Evolutionary conservation across 2,888 invertebrate genomes (phyloP), one percentile per base, ranked within the genome.

Genomic region (Fragum whitleyi): DNA sequence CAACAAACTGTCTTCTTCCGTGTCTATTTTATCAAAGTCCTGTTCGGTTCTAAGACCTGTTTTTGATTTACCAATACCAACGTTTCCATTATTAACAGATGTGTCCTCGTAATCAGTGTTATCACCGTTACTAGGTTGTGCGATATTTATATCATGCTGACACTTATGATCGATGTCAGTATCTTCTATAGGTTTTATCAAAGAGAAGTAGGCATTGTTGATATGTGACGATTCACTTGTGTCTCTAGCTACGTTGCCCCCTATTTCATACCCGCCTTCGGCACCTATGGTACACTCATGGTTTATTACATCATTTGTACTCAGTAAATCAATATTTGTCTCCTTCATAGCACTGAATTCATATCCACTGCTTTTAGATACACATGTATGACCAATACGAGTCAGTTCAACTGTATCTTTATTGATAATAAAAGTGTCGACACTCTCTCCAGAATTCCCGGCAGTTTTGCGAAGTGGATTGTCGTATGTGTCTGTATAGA

Each of bases 31-130:
- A 5, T 26, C 6, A 14, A 7, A 28, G 0, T 57, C 28, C 21
- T 61, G 61, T 32, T 32, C 32, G 19, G 14, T 0, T 11, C 5
- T 26, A 36, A 36, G 9, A 36, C 32, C 32, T 57, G 61, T 14
- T 26, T 29, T n/a, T 32, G 61, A 29, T 32, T 29, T 61, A 32
- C 0, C 29, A n/a, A 14, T 14, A 16, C 19, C 19, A 61, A 65
- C 9, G 11, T 53, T 53, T 29, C 69, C 69, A 26, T 69, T 47
- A 16, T 53, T 29, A 51, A 51, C 53, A 11, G 69, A 69, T 2
- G 53, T 69, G 32, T 69, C 69, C 28, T 69, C 69, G 28, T 69
- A 69, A n/a, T 69, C 69, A 6, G 51, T 53, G 23, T 21, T 16
- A 11, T 65, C 65, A 5, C 32, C 62, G 11, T 61, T n/a, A 32